A percentile compares a stretch with the other conserved stretches of the same genome.
Conservation (phyloP, 2,797 vertebrate genomes). For the Labroides dimidiatus region DNA sequence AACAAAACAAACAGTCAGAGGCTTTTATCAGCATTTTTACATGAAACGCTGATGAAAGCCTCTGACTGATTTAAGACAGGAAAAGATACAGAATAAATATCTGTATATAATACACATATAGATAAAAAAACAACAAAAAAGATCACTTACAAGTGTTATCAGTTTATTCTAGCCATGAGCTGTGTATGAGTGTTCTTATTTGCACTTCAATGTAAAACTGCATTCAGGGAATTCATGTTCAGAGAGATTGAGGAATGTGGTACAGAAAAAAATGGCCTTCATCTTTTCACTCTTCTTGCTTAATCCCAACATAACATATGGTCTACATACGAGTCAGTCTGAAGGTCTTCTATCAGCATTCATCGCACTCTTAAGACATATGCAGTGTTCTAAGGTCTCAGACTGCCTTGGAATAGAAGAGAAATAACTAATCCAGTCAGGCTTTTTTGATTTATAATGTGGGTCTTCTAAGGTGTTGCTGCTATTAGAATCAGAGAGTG, state of each 20-base stretch:
- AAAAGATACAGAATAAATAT: neutral
- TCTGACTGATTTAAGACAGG: neutral
- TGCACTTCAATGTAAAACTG: neutral
- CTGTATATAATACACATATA: neutral
- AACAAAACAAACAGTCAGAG: too few species aligned
- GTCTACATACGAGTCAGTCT: neutral
- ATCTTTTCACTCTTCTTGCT: neutral
- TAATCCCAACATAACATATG: constrained; percentile 1
- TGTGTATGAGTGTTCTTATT: neutral
- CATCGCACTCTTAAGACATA: neutral
- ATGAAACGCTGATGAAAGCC: too few species aligned
- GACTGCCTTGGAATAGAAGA: neutral
- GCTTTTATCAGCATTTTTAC: too few species aligned
- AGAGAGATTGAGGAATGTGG: neutral
- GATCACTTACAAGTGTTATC: neutral
- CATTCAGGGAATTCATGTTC: neutral
- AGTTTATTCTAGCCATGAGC: neutral
- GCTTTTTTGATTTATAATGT: constrained; percentile 7
- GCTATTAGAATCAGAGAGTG: neutral
- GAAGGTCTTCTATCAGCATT: neutral
- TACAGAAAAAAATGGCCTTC: neutral
- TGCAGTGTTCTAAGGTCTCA: neutral
- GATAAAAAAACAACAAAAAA: neutral
- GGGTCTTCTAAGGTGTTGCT: neutral
- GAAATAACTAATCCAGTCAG: constrained; percentile 1